Percentiles rank a stretch among this genome's conserved stretches.
phyloP scores from a whole-genome alignment of 2,888 invertebrate genomes.

The Aproaerema taeniolella region DNA sequence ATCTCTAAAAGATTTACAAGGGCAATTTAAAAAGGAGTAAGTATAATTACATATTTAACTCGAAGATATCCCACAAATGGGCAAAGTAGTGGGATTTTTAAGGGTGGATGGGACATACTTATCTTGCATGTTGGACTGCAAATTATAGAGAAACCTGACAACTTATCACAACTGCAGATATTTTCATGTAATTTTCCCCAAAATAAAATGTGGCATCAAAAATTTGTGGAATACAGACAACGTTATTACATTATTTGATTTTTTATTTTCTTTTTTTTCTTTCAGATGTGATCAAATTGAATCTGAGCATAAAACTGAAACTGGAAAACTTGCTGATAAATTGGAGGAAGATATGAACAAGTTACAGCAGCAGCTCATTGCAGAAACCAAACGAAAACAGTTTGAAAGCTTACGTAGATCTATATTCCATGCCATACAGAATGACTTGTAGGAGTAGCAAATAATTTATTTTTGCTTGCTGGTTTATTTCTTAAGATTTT shows the following conservation, averaged over 20 bases:
- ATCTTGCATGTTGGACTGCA: no score
- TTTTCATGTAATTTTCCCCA: no score
- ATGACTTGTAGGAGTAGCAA: slow-evolving; percentile 54
- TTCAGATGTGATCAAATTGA: slow-evolving; percentile 53
- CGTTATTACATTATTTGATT: slow-evolving; percentile 4
- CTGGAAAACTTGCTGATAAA: slow-evolving; percentile 47
- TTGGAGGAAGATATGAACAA: slow-evolving; percentile 52
- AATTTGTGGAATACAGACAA: no score
- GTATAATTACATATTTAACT: no score
- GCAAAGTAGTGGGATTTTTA: no score
- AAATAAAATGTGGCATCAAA: no score
- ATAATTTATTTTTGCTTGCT: slow-evolving; percentile 5
- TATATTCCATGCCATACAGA: slow-evolving; percentile 52
- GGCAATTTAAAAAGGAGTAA: slow-evolving; percentile 52
- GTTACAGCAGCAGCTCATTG: slow-evolving; percentile 51
- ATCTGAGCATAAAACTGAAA: slow-evolving; percentile 41
- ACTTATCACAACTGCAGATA: no score
- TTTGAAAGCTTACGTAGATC: slow-evolving; percentile 52
- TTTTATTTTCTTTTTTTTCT: not conserved
- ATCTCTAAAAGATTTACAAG: slow-evolving; percentile 44
- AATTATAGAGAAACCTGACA: no score
- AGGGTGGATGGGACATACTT: no score
- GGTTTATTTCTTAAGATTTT: not conserved
- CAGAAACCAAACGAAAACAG: slow-evolving; percentile 54
- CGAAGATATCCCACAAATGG: no score